Evolutionary conservation across 2,888 invertebrate genomes (phyloP).

Genomic region (Sinhomidia bicolor): DNA sequence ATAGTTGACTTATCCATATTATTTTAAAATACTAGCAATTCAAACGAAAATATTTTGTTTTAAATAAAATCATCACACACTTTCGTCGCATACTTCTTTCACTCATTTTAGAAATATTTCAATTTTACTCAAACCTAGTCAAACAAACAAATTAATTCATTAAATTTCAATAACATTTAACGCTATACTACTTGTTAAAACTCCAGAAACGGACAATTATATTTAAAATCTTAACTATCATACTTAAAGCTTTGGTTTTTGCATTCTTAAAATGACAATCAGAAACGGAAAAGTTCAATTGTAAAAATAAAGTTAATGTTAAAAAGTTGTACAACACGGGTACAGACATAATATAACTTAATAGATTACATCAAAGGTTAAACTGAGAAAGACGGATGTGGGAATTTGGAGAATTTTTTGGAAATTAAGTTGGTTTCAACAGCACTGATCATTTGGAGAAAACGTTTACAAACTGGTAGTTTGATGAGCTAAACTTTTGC

Average conservation of each 20-base stretch:
- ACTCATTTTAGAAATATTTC: not conserved
- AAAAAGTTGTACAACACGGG: not conserved
- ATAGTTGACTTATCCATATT: not conserved
- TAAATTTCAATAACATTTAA: not conserved
- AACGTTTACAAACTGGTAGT: constrained; percentile 11
- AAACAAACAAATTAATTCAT: not conserved
- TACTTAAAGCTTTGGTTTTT: not conserved
- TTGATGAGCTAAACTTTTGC: constrained; percentile 53
- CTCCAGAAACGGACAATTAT: not conserved
- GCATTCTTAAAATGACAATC: not conserved
- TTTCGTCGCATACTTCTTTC: not conserved
- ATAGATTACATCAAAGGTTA: not conserved
- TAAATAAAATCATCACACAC: not conserved
- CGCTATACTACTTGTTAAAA: not conserved
- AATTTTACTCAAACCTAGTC: no score
- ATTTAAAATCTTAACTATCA: not conserved
- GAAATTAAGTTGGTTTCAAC: constrained; percentile 30
- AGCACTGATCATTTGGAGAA: constrained; percentile 1
- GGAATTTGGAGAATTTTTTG: not conserved
- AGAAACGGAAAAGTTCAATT: not conserved
- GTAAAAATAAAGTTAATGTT: not conserved
- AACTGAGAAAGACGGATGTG: not conserved
- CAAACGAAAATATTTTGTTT: not conserved
- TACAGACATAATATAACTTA: not conserved
- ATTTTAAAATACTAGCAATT: not conserved